Conservation (phyloP, 2,113 vertebrate genomes). For the Hippocampus zosterae region DNA sequence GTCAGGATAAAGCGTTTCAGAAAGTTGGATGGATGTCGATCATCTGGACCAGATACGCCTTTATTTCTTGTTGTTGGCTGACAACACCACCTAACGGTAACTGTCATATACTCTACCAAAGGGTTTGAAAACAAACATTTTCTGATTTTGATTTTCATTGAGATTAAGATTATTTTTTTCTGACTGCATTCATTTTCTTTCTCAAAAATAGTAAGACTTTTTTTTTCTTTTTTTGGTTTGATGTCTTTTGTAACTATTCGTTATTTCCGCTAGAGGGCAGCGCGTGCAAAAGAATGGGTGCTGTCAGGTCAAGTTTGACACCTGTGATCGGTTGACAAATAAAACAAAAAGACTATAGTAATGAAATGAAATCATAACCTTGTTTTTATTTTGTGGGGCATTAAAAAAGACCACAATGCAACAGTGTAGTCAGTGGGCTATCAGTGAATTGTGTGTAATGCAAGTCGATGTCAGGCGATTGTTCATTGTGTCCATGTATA, state of each 20-base stretch:
- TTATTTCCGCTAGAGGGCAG: conserved; percentile 42
- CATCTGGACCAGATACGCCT: no score
- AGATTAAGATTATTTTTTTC: no score
- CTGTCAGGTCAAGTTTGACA: background rate
- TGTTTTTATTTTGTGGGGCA: background rate
- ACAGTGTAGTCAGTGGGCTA: no score
- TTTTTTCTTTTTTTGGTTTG: no score
- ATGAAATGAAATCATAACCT: background rate
- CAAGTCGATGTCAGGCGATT: no score
- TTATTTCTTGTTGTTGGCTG: background rate
- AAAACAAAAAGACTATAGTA: background rate
- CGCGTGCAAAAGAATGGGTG: conserved; percentile 10
- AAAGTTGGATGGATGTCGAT: no score
- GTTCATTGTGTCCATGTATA: no score
- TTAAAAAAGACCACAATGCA: no score
- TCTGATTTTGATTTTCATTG: background rate
- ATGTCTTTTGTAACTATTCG: background rate
- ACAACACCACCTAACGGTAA: background rate
- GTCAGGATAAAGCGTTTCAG: no score
- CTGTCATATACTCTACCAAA: background rate
- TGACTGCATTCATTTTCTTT: no score
- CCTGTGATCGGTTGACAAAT: background rate
- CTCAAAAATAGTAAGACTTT: no score
- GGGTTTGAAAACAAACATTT: background rate
- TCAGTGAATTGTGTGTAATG: no score